These are phyloP conservation scores for Ophonus ardosiacus DNA, from an alignment of 2,888 invertebrate genomes.

Conservation along the genomic window DNA sequence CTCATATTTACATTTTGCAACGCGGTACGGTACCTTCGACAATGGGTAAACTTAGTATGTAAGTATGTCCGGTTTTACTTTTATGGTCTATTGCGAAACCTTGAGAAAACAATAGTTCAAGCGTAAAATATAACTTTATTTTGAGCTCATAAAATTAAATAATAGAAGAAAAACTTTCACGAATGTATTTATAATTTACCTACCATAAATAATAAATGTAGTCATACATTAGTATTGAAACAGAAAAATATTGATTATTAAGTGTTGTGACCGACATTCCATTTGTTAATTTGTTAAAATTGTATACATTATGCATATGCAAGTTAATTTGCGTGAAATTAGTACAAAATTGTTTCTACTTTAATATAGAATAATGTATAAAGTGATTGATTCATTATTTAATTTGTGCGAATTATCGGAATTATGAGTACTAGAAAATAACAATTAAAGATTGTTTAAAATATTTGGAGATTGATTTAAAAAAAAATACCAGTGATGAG, in stretches of 20 bases:
- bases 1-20: not conserved
- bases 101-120: slow-evolving; percentile 8
- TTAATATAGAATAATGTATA: too few species aligned
- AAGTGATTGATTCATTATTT: too few species aligned
- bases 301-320: too few species aligned
- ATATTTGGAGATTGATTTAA: too few species aligned
- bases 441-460: too few species aligned
- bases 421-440: too few species aligned
- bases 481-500: too few species aligned
- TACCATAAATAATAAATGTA: not conserved
- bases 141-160: slow-evolving; percentile 21
- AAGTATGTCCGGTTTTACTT: slow-evolving; percentile 19
- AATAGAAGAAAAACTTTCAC: slow-evolving; percentile 21
- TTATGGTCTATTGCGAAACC: slow-evolving; percentile 9
- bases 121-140: slow-evolving; percentile 5
- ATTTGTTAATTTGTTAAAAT: slow-evolving; percentile 5
- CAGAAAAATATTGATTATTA: slow-evolving; percentile 35
- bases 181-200: not conserved
- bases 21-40: not conserved
- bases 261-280: slow-evolving; percentile 13
- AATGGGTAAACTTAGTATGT: slow-evolving; percentile 30
- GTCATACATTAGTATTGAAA: not conserved
- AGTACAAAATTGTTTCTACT: too few species aligned
- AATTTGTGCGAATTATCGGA: too few species aligned
- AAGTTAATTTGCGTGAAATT: too few species aligned